These are phyloP conservation scores for Bradypodion pumilum DNA, from an alignment of 2,797 vertebrate species.

Conservation along the genomic window DNA sequence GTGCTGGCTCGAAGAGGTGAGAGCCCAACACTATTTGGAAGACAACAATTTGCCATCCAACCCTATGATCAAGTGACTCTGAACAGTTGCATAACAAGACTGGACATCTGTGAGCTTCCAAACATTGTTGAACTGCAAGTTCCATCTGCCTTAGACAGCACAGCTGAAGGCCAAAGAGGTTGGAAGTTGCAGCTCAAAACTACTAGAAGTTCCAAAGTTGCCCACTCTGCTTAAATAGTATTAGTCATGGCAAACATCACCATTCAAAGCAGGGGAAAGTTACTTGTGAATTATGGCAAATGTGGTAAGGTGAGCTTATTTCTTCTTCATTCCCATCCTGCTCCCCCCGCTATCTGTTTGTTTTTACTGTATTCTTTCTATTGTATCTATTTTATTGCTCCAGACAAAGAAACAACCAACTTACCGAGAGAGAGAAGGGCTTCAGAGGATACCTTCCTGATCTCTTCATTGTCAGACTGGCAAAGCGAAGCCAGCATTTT, in stretches of 20 bases:
- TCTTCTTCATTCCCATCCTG: background rate
- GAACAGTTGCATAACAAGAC: background rate
- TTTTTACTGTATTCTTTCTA: background rate
- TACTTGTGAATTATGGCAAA: background rate
- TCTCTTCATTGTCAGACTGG: constrained; percentile 90
- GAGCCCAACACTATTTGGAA: background rate
- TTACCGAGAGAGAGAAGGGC: constrained; percentile 92
- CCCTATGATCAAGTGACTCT: background rate
- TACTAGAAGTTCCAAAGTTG: background rate
- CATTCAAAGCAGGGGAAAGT: background rate
- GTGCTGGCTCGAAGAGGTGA: background rate
- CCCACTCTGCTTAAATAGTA: no score
- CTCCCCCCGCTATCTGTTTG: constrained; percentile 2
- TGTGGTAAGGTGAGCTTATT: background rate
- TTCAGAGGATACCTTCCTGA: constrained; percentile 90
- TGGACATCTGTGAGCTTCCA: background rate
- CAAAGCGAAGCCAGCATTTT: constrained; percentile 87
- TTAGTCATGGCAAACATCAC: no score
- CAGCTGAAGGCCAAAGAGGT: background rate
- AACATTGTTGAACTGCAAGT: background rate
- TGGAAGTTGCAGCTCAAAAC: background rate
- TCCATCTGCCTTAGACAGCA: background rate
- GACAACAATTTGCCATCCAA: background rate
- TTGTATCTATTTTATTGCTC: background rate
- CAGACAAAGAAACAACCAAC: constrained; percentile 49